Conservation (phyloP, 2,797 vertebrate species). For the Eupleurogrammus muticus region DNA sequence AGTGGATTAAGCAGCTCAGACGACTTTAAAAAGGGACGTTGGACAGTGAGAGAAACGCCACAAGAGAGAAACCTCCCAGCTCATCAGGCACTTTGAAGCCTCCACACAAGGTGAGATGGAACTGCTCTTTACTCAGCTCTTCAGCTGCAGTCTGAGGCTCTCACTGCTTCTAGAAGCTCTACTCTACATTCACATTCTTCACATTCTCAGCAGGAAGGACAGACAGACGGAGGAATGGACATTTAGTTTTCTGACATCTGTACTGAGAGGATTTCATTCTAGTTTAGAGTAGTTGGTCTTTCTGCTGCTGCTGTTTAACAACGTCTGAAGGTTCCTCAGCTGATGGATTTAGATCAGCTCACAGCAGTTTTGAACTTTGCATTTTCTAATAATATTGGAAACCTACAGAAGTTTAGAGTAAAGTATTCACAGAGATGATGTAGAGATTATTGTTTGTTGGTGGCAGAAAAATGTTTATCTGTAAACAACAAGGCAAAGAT, state of each 20-base stretch:
- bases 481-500: neutral
- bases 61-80: constrained; percentile 10
- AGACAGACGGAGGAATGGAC: neutral
- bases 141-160: neutral
- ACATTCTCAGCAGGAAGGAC: neutral
- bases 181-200: neutral
- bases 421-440: neutral
- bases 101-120: constrained; percentile 51
- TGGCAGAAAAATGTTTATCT: neutral
- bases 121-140: constrained; percentile 25
- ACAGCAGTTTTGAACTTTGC: neutral
- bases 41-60: constrained; percentile 15
- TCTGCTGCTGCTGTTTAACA: neutral
- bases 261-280: constrained; percentile 2
- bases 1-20: constrained; percentile 59
- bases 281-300: constrained; percentile 6
- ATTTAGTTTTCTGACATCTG: constrained; percentile 1
- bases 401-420: no score
- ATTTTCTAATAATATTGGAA: neutral
- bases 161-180: constrained; percentile 16
- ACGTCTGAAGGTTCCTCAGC: neutral
- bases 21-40: constrained; percentile 55
- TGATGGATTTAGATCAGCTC: constrained; percentile 1
- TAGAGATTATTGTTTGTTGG: neutral
- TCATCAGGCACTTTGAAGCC: constrained; percentile 33